Base-by-base conservation (phyloP, 2,888 invertebrate genomes). In the Drosophila mimica region DNA sequence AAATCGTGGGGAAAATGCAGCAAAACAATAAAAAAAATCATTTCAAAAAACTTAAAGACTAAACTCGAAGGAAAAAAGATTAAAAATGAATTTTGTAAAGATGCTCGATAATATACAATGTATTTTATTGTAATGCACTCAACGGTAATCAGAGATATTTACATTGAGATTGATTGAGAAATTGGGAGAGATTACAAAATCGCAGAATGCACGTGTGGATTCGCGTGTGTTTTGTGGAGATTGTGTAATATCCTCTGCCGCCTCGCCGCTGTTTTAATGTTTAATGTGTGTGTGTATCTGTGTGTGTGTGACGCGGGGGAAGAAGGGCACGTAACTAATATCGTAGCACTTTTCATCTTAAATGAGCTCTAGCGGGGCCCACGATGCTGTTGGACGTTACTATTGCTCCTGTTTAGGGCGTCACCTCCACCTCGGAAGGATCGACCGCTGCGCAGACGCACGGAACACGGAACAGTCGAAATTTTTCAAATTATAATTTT, bases 401-500 rank as follows among this genome's bases (percentile, higher is more conserved):
- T 76, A 81, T 77, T 75, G 72, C 43, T 81, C 77, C 74, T 80
- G 66, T 79, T 79, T 68, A 43, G 61, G 70, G 53, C 53, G 51
- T 63, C 63, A 63, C 70, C 77, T 71, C 72, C 73, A 70, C 74
- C 72, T 72, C 80, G 69, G 64, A 71, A 71, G 56, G 73, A 53
- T 59, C 68, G 77, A 25, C 59, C 61, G 58, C 76, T 79, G 56
- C 56, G 38, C 38, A 28, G 38, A 56, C 38, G 56, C 56, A 38
- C 56, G 28, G 59, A 58, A 72, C 59, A 61, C 25, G 7, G 15
- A 56, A 66, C 76, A 81, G 60, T 52, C 20, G 20, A 36, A 61
- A 61, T 53, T 51, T 38, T 60, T 31, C 6, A 33, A 61, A 31
- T 40, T 8, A 43, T 31, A 52, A 46, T 15, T 25, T 64, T 76